phyloP scores from a whole-genome alignment of 2,888 invertebrate species.

The Drosophila formosana region DNA sequence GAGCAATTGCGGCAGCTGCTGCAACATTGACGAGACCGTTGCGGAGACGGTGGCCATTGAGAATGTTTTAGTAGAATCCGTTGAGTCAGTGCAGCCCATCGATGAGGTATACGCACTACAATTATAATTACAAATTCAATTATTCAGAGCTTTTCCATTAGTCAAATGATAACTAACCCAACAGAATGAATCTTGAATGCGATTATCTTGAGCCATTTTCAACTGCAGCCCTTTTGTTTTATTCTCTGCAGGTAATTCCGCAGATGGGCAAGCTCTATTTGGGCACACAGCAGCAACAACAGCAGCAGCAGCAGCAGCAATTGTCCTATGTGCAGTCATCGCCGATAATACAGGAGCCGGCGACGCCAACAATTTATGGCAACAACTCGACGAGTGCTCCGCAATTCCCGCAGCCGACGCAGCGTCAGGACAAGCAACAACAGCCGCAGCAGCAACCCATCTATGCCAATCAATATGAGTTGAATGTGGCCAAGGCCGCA shows the following conservation, averaged over 20 bases:
- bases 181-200: not conserved
- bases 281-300: slow-evolving; percentile 69
- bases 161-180: slow-evolving; percentile 20
- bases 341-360: slow-evolving; percentile 84
- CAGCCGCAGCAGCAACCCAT: slow-evolving; percentile 82
- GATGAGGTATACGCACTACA: slow-evolving; percentile 58
- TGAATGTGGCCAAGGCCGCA: slow-evolving; percentile 76
- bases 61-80: slow-evolving; percentile 62
- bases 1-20: slow-evolving; percentile 35
- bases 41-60: slow-evolving; percentile 49
- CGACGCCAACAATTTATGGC: slow-evolving; percentile 81
- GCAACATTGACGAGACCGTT: slow-evolving; percentile 19
- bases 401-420: slow-evolving; percentile 82
- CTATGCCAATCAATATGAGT: slow-evolving; percentile 85
- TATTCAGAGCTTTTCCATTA: slow-evolving; percentile 62
- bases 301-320: slow-evolving; percentile 74
- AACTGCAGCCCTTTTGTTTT: not conserved
- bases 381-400: slow-evolving; percentile 64
- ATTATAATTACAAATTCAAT: not conserved
- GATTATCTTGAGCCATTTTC: not conserved
- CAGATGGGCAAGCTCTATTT: slow-evolving; percentile 70
- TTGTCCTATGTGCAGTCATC: slow-evolving; percentile 80
- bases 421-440: slow-evolving; percentile 75
- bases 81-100: slow-evolving; percentile 54
- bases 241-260: slow-evolving; percentile 63